Conservation (phyloP, 2,113 vertebrate genomes). For the Puffinus mauretanicus region DNA sequence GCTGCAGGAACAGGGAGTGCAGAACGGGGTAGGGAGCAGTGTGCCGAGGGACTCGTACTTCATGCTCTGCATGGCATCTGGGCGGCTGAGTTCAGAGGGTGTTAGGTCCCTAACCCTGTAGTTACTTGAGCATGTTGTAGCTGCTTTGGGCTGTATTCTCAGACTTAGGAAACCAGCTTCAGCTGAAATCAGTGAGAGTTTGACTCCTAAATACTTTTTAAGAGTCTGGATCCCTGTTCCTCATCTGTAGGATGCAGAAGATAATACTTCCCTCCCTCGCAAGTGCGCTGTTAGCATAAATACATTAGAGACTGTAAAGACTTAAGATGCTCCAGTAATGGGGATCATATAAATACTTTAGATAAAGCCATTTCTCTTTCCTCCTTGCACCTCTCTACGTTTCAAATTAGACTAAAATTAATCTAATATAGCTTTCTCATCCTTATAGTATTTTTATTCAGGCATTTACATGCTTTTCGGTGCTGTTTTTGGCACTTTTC, state of each 20-base stretch:
- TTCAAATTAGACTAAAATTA: slow-evolving; percentile 38
- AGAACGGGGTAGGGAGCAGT: not conserved
- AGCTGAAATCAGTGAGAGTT: not conserved
- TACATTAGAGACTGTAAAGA: not conserved
- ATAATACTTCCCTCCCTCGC: not conserved
- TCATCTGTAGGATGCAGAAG: not conserved
- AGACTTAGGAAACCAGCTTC: not conserved
- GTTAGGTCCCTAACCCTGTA: rapidly evolving
- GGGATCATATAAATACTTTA: not conserved
- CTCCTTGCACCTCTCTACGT: not conserved
- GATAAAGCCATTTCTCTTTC: not conserved
- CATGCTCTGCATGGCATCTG: not conserved
- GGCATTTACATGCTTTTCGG: slow-evolving; percentile 53
- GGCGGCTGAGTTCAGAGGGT: not conserved
- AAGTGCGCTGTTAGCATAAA: not conserved
- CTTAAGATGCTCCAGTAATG: not conserved
- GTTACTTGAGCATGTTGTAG: not conserved
- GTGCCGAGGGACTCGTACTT: not conserved
- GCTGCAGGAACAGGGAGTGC: not conserved
- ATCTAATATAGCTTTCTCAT: slow-evolving; percentile 36
- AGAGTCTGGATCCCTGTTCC: not conserved
- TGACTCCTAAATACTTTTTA: not conserved
- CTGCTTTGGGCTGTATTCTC: not conserved
- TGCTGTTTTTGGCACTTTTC: not conserved
- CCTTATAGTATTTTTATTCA: slow-evolving; percentile 26